Evolutionary conservation across 2,888 invertebrate species (phyloP).

Genomic region (Ceramica pisi): DNA sequence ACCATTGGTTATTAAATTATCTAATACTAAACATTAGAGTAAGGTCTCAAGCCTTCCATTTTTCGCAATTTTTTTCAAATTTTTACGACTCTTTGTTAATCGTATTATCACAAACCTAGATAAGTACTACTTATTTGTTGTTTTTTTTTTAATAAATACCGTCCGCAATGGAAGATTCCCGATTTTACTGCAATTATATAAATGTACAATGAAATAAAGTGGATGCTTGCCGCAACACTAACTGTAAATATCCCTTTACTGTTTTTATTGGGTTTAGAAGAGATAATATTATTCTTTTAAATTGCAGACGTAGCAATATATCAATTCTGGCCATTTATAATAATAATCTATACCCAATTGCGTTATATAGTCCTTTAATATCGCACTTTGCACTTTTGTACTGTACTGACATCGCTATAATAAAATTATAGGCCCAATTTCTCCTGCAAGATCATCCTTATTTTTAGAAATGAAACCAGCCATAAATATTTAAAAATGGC

Average conservation of each 20-base stretch:
- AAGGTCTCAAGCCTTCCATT: no score
- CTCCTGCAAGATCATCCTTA: neutral
- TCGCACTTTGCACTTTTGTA: no score
- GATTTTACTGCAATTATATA: constrained; percentile 45
- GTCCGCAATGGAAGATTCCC: neutral
- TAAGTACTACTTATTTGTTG: no score
- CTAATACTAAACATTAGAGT: no score
- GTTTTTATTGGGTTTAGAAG: constrained; percentile 15
- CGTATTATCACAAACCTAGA: no score
- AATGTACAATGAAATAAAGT: constrained; percentile 33
- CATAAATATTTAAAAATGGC: constrained; percentile 27
- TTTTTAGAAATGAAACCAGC: neutral
- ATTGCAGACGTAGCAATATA: neutral
- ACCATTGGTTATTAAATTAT: no score
- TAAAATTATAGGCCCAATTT: neutral
- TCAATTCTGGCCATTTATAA: constrained; percentile 13
- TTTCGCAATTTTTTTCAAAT: no score
- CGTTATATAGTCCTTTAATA: neutral
- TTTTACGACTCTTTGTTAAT: no score
- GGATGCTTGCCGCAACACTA: constrained; percentile 43
- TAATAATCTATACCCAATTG: constrained; percentile 15
- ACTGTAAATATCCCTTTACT: constrained; percentile 42
- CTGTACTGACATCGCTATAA: neutral
- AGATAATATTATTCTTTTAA: constrained; percentile 14
- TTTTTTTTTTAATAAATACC: neutral